Percentiles rank a stretch among this genome's conserved stretches.
These are phyloP conservation scores for Lasioglossum pauxillum DNA, from an alignment of 2,888 invertebrate genomes.

Conservation along the genomic window DNA sequence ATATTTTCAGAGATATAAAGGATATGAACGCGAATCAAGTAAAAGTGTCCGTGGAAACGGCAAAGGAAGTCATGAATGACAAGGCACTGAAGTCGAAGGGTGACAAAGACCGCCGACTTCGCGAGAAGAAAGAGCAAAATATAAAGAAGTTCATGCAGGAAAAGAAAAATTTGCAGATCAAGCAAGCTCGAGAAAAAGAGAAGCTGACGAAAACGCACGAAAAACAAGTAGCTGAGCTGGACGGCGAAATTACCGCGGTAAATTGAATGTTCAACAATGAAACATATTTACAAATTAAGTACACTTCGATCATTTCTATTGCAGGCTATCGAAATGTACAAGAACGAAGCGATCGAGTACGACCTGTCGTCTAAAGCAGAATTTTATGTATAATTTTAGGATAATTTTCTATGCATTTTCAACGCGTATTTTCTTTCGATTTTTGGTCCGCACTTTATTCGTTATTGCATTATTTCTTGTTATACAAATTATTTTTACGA, in stretches of 20 bases:
- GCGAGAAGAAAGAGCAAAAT: conserved; percentile 88
- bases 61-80: conserved; percentile 87
- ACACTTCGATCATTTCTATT: conserved; percentile 52
- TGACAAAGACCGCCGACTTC: conserved; percentile 87
- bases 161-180: conserved; percentile 86
- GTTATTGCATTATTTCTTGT: background rate
- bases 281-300: no score
- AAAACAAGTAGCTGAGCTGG: conserved; percentile 85
- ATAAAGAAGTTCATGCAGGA: conserved; percentile 89
- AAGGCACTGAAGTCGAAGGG: conserved; percentile 89
- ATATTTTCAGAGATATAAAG: conserved; percentile 86
- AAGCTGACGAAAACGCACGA: conserved; percentile 87
- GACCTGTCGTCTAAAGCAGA: conserved; percentile 84
- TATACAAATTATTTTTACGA: background rate
- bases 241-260: conserved; percentile 84
- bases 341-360: conserved; percentile 84
- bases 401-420: background rate
- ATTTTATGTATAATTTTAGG: conserved; percentile 82
- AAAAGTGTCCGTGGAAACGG: conserved; percentile 89
- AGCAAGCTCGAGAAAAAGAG: conserved; percentile 86
- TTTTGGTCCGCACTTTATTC: background rate
- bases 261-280: conserved; percentile 37
- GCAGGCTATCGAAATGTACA: conserved; percentile 84
- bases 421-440: background rate
- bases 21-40: conserved; percentile 88